Evolutionary conservation across 2,797 vertebrate genomes (phyloP), one percentile per base, ranked within the genome.

Genomic region (Furcifer pardalis): DNA sequence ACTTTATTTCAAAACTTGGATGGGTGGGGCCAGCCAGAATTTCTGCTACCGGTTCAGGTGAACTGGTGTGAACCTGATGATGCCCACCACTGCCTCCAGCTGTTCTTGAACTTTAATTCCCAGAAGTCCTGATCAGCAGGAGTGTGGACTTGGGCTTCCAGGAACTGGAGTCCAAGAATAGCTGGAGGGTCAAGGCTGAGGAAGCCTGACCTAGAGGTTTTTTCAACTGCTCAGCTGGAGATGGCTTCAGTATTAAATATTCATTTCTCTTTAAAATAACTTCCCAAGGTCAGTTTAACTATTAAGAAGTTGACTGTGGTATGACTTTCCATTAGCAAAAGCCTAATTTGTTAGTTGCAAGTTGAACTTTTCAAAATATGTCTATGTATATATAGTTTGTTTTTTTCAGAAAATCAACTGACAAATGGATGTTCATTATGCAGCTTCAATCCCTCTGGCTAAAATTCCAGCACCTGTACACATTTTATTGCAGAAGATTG

Each of bases 381-480:
- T 63, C 27, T 32, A 8, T n/a, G 23, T 81, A 72, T 30, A 42
- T 81, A 71, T 60, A 19, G 27, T 17, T 46, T 76, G 13, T 1
- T 37, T 46, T 37, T 68, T 35, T 32, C 27, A 49, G n/a, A n/a
- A 42, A 68, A 46, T 23, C 69, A 84, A 84, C 10, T 83, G 81
- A 85, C 83, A 78, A 84, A 91, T 91, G 32, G 65, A 84, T 74
- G 81, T 68, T 88, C 79, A 27, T 56, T 88, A n/a, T 82, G 30
- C 77, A 82, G 88, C 1, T 46, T 79, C 4, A 56, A 73, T 6
- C 7, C 56, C 85, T 81, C 1, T 52, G 75, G n/a, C 46, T 84
- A 5, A 46, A 83, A 30, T 46, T 86, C 32, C 40, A 89, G 44
- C 78, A 62, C 79, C 42, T 37, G 21, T 68, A 85, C 62, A 79